phyloP scores from a whole-genome alignment of 2,113 vertebrate species.

The Oncorhynchus masou region DNA sequence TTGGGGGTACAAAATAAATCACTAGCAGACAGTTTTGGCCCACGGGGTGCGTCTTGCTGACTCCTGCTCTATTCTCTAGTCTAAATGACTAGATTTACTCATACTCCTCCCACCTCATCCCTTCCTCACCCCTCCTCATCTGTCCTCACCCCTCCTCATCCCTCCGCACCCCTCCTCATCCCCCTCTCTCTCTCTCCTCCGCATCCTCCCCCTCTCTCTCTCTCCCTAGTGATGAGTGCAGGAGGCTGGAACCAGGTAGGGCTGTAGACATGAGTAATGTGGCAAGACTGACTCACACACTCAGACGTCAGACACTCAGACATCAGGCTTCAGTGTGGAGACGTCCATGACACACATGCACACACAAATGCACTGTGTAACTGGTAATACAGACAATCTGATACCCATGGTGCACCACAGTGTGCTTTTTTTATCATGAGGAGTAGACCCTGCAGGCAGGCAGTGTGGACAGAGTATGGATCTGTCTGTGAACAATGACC shows the following conservation, averaged over 20 bases:
- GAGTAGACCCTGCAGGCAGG: too few relatives aligned
- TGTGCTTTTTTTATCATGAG: too few relatives aligned
- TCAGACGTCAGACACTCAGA: constrained; percentile 55
- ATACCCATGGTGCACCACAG: too few relatives aligned
- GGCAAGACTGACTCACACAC: constrained; percentile 62
- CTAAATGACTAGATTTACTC: neutral
- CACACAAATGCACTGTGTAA: neutral
- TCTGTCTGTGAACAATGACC: neutral
- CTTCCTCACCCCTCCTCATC: too few relatives aligned
- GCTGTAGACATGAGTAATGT: constrained; percentile 68
- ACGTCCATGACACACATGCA: constrained; percentile 62
- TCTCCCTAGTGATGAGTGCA: neutral
- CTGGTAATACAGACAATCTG: too few relatives aligned
- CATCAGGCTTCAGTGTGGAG: constrained; percentile 68
- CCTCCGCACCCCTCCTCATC: neutral
- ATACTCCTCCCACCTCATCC: neutral
- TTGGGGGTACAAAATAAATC: too few relatives aligned
- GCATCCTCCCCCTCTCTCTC: neutral
- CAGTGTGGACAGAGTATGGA: neutral
- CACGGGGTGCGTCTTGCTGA: too few relatives aligned
- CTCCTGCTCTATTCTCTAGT: too few relatives aligned
- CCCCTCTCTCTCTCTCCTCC: neutral
- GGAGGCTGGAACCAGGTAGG: constrained; percentile 60
- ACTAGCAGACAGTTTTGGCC: too few relatives aligned
- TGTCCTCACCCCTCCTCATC: too few relatives aligned